A percentile compares a stretch with the other conserved stretches of the same genome.
phyloP scores from a whole-genome alignment of 2,797 vertebrate genomes.

The Epinephelus malabaricus region DNA sequence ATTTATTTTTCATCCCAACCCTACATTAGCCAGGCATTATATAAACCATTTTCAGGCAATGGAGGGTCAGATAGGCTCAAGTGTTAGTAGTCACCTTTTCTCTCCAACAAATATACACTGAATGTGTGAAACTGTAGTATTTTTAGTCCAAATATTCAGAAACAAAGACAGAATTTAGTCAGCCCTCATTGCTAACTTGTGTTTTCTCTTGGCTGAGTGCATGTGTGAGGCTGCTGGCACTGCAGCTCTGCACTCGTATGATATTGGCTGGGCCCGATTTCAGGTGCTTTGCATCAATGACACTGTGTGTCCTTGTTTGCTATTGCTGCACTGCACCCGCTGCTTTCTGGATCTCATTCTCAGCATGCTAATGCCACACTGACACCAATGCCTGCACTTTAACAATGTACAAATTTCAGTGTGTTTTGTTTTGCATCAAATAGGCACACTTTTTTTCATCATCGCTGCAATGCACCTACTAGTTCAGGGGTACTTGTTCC shows the following conservation, averaged over 20 bases:
- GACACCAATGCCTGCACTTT: constrained; percentile 14
- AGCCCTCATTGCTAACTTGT: neutral
- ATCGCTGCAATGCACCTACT: constrained; percentile 3
- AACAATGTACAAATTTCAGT: constrained; percentile 35
- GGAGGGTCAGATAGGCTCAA: neutral
- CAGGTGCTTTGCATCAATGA: constrained; percentile 58
- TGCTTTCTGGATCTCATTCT: constrained; percentile 51
- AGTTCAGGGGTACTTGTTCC: neutral
- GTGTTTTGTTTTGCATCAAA: constrained; percentile 27
- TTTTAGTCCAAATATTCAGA: neutral
- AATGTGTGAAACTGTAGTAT: neutral
- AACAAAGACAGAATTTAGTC: neutral
- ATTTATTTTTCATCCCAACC: neutral
- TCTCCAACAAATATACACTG: neutral
- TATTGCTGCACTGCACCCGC: constrained; percentile 48
- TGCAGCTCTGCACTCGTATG: constrained; percentile 26
- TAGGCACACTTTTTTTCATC: neutral
- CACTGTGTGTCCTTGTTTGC: constrained; percentile 56
- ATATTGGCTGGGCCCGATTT: constrained; percentile 43
- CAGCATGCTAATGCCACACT: constrained; percentile 56
- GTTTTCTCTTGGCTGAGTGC: constrained; percentile 15
- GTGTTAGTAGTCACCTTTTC: neutral
- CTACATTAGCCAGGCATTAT: neutral
- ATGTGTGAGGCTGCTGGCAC: constrained; percentile 29
- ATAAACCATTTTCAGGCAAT: neutral